A percentile compares a stretch with the other conserved stretches of the same genome.
These are phyloP conservation scores for Volucella zonaria DNA, from an alignment of 2,888 invertebrate genomes.

Conservation along the genomic window DNA sequence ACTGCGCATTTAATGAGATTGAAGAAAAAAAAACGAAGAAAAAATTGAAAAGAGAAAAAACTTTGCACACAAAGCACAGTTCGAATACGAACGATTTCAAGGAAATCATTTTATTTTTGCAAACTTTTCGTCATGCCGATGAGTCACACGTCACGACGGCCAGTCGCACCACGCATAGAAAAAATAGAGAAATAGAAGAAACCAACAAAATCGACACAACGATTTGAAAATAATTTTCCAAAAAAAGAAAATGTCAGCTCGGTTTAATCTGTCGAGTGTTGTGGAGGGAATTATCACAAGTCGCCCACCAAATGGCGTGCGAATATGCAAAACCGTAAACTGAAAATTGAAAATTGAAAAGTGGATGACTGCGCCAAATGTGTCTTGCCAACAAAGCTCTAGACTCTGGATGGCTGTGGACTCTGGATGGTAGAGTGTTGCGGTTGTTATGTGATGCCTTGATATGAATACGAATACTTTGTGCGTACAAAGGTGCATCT, in stretches of 20 bases:
- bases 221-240: constrained; percentile 15
- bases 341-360: not conserved
- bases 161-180: constrained; percentile 39
- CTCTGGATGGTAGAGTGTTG: not conserved
- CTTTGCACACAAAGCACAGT: constrained; percentile 44
- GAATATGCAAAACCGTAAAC: not conserved
- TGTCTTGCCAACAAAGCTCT: constrained; percentile 65
- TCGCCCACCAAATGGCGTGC: constrained; percentile 49
- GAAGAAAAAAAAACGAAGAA: constrained; percentile 5
- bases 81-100: constrained; percentile 19
- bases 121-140: constrained; percentile 55
- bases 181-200: constrained; percentile 17
- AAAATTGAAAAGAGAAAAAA: no score
- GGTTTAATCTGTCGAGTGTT: constrained; percentile 33
- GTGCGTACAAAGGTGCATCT: not conserved
- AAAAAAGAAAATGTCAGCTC: constrained; percentile 30
- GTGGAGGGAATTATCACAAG: constrained; percentile 43
- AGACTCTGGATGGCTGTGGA: not conserved
- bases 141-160: constrained; percentile 64
- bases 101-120: constrained; percentile 58
- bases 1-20: constrained; percentile 68
- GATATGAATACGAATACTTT: not conserved
- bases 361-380: constrained; percentile 20
- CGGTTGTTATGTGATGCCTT: not conserved
- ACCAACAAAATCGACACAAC: not conserved